phyloP scores from a whole-genome alignment of 2,113 vertebrate species.

The Anhinga anhinga region DNA sequence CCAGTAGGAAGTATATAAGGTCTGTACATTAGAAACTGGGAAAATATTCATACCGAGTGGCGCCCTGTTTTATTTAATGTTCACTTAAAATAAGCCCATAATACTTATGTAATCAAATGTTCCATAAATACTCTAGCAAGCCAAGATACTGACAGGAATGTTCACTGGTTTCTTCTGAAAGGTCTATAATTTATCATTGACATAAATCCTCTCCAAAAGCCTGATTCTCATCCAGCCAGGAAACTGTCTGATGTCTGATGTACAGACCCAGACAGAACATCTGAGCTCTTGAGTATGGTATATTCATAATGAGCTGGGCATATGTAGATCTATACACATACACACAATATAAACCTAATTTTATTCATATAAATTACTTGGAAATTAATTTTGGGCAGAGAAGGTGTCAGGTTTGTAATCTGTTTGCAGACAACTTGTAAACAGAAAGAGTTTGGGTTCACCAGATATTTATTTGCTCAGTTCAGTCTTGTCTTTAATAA shows the following conservation, averaged over 20 bases:
- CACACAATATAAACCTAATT: not conserved
- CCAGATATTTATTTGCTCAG: not conserved
- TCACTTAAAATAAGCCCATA: conserved; percentile 18
- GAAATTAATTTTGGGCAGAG: not conserved
- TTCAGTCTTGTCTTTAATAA: not conserved
- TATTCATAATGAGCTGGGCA: not conserved
- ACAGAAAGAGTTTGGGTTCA: not conserved
- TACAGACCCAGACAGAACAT: not conserved
- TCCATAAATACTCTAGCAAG: not conserved
- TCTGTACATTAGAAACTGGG: not conserved
- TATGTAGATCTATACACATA: not conserved
- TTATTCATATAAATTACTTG: not conserved
- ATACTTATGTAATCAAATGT: conserved; percentile 2
- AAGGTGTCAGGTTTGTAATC: not conserved
- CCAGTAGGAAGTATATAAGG: not conserved
- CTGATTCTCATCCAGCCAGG: not conserved
- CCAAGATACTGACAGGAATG: not conserved
- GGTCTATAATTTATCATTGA: not conserved
- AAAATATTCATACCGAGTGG: not conserved
- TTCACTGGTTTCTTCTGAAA: not conserved
- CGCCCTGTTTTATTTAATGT: not conserved
- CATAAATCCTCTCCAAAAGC: not conserved
- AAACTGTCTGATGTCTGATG: not conserved
- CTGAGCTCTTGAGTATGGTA: not conserved
- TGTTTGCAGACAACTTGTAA: not conserved